Percentiles rank a stretch among this genome's conserved stretches.
Evolutionary conservation across 2,888 invertebrate genomes (phyloP).

Genomic region (Ctena decussata): DNA sequence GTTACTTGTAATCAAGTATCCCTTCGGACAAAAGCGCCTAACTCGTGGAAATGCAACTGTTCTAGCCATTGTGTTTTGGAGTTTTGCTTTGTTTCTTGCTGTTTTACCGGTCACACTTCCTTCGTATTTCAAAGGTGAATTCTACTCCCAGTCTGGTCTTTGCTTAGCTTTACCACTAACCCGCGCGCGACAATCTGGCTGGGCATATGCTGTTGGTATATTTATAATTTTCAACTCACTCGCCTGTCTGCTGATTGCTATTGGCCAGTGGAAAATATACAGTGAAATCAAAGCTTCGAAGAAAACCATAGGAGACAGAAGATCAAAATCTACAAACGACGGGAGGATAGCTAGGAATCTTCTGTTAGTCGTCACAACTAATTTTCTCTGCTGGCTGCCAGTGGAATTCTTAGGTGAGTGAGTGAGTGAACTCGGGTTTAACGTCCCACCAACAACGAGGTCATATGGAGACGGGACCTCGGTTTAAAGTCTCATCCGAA

Average conservation of each 20-base stretch:
- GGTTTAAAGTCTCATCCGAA: too few relatives aligned
- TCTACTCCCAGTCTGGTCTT: constrained; percentile 81
- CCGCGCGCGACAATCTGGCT: constrained; percentile 80
- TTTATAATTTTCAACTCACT: constrained; percentile 82
- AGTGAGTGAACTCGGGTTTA: too few relatives aligned
- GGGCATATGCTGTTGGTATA: constrained; percentile 84
- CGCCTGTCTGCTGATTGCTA: constrained; percentile 73
- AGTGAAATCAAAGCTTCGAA: constrained; percentile 55
- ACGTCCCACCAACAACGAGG: too few relatives aligned
- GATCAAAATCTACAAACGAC: constrained; percentile 39
- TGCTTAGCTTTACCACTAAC: constrained; percentile 85
- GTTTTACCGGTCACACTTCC: constrained; percentile 78
- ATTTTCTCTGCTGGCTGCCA: constrained; percentile 83
- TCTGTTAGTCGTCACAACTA: constrained; percentile 77
- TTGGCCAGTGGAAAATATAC: constrained; percentile 83
- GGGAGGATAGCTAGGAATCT: constrained; percentile 78
- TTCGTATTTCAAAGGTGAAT: constrained; percentile 79
- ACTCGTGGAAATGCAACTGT: constrained; percentile 64
- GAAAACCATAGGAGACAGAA: not conserved
- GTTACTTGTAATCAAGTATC: constrained; percentile 89
- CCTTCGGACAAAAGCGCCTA: constrained; percentile 86
- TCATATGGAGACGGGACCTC: too few relatives aligned
- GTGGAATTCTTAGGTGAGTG: constrained; percentile 51
- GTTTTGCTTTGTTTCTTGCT: constrained; percentile 74
- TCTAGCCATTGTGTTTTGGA: constrained; percentile 73